Evolutionary conservation across 1,140 invertebrate genomes (phyloP).

Genomic region (Artemia franciscana): DNA sequence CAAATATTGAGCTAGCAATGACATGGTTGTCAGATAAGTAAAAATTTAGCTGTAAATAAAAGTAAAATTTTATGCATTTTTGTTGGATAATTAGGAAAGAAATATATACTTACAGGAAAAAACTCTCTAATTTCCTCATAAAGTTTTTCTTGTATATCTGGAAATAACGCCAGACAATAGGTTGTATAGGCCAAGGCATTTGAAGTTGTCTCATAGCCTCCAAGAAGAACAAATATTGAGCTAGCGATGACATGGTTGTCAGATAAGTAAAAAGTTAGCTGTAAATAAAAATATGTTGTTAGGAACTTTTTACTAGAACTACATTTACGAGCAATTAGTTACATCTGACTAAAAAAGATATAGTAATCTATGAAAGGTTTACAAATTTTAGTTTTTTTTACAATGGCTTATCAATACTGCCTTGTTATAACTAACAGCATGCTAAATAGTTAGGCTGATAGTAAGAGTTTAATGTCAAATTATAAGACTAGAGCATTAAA

Average conservation of each 20-base stretch:
- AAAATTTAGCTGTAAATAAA: background rate
- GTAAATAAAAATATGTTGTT: background rate
- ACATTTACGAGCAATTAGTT: no score
- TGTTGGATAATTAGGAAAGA: no score
- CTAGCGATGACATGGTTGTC: conserved; percentile 23
- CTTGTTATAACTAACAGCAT: no score
- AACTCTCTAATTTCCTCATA: conserved; percentile 14
- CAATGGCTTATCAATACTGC: no score
- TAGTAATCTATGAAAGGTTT: no score
- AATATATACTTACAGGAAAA: conserved; percentile 5
- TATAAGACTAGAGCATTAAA: no score
- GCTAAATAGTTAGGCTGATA: no score
- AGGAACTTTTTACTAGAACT: no score
- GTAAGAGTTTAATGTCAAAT: no score
- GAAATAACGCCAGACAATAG: conserved; percentile 24
- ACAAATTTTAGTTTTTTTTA: no score
- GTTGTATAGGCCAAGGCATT: conserved; percentile 23
- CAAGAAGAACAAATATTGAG: conserved; percentile 23
- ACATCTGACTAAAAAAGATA: no score
- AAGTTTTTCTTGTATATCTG: conserved; percentile 23
- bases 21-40: conserved; percentile 21
- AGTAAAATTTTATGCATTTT: no score
- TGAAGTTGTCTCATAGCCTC: conserved; percentile 26
- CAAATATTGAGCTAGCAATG: conserved; percentile 22
- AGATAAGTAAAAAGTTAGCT: conserved; percentile 12